A percentile compares a stretch with the other conserved stretches of the same genome.
phyloP scores from a whole-genome alignment of 2,888 invertebrate genomes.

The Aspidapion aeneum region DNA sequence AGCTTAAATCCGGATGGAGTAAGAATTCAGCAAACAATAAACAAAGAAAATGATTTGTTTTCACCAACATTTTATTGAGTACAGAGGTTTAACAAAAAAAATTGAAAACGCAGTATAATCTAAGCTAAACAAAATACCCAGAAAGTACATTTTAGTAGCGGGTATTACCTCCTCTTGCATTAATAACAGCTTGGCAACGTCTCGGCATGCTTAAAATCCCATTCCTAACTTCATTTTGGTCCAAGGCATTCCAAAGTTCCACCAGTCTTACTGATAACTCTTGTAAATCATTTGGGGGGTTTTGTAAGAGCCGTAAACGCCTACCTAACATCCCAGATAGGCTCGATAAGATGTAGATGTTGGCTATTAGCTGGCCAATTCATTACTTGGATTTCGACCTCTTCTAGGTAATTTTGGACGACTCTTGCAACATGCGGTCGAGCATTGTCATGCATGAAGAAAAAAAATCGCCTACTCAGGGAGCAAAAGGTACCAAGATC shows the following conservation, averaged over 20 bases:
- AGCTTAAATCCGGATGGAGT: no score
- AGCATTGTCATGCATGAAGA: conserved; percentile 16
- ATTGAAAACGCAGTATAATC: neutral
- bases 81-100: neutral
- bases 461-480: conserved; percentile 15
- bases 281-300: neutral
- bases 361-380: conserved; percentile 18
- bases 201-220: no score
- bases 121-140: neutral
- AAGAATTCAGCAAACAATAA: no score
- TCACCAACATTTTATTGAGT: neutral
- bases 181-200: no score
- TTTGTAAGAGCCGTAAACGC: conserved; percentile 3
- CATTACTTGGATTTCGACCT: no score
- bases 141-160: neutral
- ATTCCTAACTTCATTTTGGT: no score
- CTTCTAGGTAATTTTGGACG: conserved; percentile 16
- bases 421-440: conserved; percentile 12
- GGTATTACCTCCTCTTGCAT: neutral
- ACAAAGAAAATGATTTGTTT: no score
- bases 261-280: neutral
- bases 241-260: neutral
- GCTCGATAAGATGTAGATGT: conserved; percentile 19
- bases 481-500: conserved; percentile 9
- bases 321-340: conserved; percentile 16